A percentile compares a stretch with the other conserved stretches of the same genome.
phyloP scores from a whole-genome alignment of 2,888 invertebrate genomes.

The Calliopum simillimum region DNA sequence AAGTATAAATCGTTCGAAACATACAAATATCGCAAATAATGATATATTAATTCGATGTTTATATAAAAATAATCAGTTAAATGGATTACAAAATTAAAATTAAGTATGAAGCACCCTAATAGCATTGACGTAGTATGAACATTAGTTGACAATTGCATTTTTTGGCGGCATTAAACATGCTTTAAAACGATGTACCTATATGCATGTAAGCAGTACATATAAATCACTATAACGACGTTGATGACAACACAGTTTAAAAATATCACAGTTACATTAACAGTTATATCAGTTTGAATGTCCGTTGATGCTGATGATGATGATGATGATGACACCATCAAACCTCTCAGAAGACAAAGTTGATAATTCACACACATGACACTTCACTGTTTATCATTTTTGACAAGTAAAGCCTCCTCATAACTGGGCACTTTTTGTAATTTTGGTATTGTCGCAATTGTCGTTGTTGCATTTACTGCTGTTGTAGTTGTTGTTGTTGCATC shows the following conservation, averaged over 20 bases:
- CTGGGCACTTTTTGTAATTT: constrained; percentile 40
- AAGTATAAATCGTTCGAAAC: neutral
- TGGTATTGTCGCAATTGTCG: constrained; percentile 26
- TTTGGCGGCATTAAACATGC: too few species aligned
- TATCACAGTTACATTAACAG: constrained; percentile 30
- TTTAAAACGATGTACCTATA: too few species aligned
- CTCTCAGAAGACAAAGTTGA: neutral
- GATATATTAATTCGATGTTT: neutral
- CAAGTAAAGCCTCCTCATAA: constrained; percentile 5
- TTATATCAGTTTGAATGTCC: neutral
- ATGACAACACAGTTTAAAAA: constrained; percentile 21
- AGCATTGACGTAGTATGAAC: too few species aligned
- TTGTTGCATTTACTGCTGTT: constrained; percentile 33
- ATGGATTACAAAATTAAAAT: too few species aligned
- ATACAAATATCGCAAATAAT: neutral
- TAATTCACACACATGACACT: neutral
- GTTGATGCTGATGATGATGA: neutral
- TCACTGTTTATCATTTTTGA: neutral
- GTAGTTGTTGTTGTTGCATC: constrained; percentile 35
- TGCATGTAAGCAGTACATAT: too few species aligned
- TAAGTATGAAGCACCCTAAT: too few species aligned
- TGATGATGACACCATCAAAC: neutral
- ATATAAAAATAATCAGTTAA: too few species aligned
- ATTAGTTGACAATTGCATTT: too few species aligned
- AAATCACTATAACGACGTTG: neutral